Percentiles rank a stretch among this genome's conserved stretches.
Conservation (phyloP, 2,113 vertebrate genomes). For the Toxotes chatareus region DNA sequence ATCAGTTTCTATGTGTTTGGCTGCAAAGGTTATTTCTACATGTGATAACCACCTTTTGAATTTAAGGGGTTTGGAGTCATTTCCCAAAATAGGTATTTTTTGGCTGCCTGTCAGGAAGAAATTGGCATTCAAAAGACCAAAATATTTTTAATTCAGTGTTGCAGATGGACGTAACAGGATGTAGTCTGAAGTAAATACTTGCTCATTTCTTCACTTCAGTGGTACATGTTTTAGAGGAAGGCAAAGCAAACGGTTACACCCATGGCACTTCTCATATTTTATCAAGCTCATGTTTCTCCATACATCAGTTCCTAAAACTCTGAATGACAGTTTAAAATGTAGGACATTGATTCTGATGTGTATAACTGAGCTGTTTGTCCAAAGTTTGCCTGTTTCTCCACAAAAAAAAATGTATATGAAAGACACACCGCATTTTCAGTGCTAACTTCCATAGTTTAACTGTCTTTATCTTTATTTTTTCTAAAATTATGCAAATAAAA, state of each 20-base stretch:
- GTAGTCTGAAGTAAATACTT: neutral
- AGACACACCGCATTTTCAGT: neutral
- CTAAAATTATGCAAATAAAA: neutral
- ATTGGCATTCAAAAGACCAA: conserved; percentile 8
- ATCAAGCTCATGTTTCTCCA: neutral
- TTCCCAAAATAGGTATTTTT: neutral
- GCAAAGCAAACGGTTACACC: neutral
- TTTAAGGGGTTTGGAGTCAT: neutral
- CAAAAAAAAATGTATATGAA: neutral
- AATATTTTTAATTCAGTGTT: neutral
- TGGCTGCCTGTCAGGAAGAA: neutral
- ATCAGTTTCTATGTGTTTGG: neutral
- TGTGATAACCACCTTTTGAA: conserved; percentile 5
- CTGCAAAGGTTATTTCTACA: neutral
- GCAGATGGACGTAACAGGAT: neutral
- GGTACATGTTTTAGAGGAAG: conserved; percentile 10
- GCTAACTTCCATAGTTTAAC: neutral
- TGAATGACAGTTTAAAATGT: neutral
- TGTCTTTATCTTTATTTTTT: neutral
- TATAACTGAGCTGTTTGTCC: neutral
- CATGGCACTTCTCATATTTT: neutral
- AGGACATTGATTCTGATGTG: too few species aligned
- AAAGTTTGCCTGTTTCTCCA: neutral
- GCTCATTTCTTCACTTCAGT: neutral
- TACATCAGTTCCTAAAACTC: neutral